Evolutionary conservation across 2,888 invertebrate genomes (phyloP).

Genomic region (Tiphia femorata): DNA sequence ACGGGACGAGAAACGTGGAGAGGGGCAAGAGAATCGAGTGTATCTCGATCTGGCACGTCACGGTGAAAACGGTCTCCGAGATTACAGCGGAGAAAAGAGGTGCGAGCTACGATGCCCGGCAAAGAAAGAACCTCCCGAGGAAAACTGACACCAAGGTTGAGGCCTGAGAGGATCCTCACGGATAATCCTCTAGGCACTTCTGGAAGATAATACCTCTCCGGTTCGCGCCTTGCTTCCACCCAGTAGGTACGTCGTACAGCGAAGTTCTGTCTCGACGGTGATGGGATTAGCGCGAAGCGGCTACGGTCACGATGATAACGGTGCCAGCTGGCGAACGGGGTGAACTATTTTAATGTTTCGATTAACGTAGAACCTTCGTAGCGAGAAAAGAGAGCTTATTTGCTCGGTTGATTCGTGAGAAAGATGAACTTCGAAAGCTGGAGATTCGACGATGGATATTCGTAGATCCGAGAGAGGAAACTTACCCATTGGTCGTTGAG

Average conservation of each 20-base stretch:
- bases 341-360: no score
- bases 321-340: no score
- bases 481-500: no score
- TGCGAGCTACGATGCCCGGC: no score
- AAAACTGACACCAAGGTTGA: conserved; percentile 30
- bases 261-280: conserved; percentile 1
- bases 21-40: neutral
- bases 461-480: no score
- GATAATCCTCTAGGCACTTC: conserved; percentile 29
- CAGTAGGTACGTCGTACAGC: neutral
- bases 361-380: no score
- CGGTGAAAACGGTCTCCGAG: no score
- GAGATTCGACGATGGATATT: no score
- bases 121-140: neutral
- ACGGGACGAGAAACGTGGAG: neutral
- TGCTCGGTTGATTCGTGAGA: no score
- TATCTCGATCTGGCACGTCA: neutral
- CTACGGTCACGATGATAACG: no score
- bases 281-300: conserved; percentile 9
- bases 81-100: neutral
- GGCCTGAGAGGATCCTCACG: conserved; percentile 32
- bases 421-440: no score
- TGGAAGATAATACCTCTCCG: conserved; percentile 25
- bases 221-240: neutral
- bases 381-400: no score